Base-by-base conservation (phyloP, 2,888 invertebrate genomes). In the Priocnemis perturbator region DNA sequence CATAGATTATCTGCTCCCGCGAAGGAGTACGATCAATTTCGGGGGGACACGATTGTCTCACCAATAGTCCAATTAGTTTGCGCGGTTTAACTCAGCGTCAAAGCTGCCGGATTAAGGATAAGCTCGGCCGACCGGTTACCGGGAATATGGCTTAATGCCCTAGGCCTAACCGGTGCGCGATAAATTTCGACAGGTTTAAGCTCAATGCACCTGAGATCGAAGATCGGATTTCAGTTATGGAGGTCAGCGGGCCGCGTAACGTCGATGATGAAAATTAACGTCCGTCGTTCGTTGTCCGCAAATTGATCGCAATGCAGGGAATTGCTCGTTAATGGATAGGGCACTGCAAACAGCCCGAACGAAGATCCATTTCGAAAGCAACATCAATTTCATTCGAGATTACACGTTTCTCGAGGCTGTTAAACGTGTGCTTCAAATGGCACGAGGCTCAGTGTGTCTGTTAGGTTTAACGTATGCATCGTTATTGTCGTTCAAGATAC, bases 111-210 rank as follows among this genome's bases (percentile, higher is more conserved):
- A 71, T 76, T 67, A 60, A 50, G 69, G 76, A 74, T 76, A 76
- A 76, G 67, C 74, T n/a, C 62, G 60, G 47, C 30, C 61, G 57
- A 68, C 63, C 67, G 63, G 67, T 62, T 60, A 69, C 60, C 63
- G 63, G 66, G 67, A 66, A 74, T 74, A 65, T 53, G 69, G 50
- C 50, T 50, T 74, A 76, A 67, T 71, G 67, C 66, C 50, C 21
- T 50, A 58, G 69, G 67, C 56, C 56, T 56, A 52, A 47, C 45
- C 52, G 59, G 26, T n/a, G 48, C 26, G 21, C 64, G 56, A 76
- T 76, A 76, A 75, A 76, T 76, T 72, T 76, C 73, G 62, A 73
- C 61, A 69, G 76, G 70, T 66, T 76, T 67, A 64, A 70, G 57
- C 61, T 47, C 44, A 59, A 72, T 76, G 65, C 69, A 64, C 55